Evolutionary conservation across 1,140 invertebrate genomes (phyloP).

Genomic region (Cherax quadricarinatus): DNA sequence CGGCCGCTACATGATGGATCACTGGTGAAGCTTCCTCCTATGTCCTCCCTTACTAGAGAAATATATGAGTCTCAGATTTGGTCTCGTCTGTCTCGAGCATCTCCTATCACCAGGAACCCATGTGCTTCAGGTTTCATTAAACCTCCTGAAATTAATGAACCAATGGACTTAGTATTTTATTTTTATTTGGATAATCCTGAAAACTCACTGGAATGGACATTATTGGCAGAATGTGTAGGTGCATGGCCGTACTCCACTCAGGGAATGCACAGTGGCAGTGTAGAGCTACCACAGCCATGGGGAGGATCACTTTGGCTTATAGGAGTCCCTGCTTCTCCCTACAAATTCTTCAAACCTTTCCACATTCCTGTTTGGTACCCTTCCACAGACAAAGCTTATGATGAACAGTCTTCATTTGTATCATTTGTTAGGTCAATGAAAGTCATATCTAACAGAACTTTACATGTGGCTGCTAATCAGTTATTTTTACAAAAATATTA

Average conservation of each 20-base stretch:
- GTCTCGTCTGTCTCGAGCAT: slow-evolving; percentile 7
- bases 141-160: neutral
- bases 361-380: slow-evolving; percentile 14
- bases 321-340: slow-evolving; percentile 55
- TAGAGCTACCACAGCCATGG: slow-evolving; percentile 46
- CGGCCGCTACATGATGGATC: slow-evolving; percentile 50
- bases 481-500: neutral
- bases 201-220: slow-evolving; percentile 51
- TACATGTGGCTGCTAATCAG: neutral
- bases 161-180: slow-evolving; percentile 50
- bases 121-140: slow-evolving; percentile 57
- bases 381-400: neutral
- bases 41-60: slow-evolving; percentile 17
- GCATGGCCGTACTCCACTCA: slow-evolving; percentile 62
- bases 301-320: slow-evolving; percentile 60
- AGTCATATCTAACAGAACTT: neutral
- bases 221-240: slow-evolving; percentile 67
- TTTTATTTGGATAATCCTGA: slow-evolving; percentile 44
- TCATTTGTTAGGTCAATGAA: neutral
- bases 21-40: slow-evolving; percentile 18
- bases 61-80: slow-evolving; percentile 28
- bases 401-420: slow-evolving; percentile 5
- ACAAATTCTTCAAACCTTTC: slow-evolving; percentile 21
- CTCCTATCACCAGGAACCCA: slow-evolving; percentile 41
- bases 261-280: slow-evolving; percentile 29